Base-by-base conservation (phyloP, 2,888 invertebrate species). In the Drosophila monieri region DNA sequence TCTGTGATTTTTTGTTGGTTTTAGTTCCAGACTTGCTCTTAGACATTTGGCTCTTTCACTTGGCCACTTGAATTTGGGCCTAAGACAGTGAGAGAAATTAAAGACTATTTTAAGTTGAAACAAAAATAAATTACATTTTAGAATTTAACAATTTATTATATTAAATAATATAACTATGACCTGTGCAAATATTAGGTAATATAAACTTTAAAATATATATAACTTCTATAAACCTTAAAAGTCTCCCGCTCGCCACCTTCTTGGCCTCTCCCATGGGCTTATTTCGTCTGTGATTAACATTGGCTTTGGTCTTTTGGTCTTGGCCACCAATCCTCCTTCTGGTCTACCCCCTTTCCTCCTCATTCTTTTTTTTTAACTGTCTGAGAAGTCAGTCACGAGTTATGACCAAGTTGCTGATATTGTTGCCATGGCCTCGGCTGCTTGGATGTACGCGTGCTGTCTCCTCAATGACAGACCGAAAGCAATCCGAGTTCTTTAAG, bases 261-360 rank as follows among this genome's bases (percentile, higher is more conserved):
- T 32, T 10, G 6, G 6, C 10, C 57, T 12, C n/a, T 25, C 23
- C 41, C 25, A 43, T 41, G 18, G 59, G 55, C 65, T 65, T 80
- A 70, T 81, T 81, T 76, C 74, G 76, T 78, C 80, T 76, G 73
- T 78, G 80, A 80, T 77, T 83, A 80, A 85, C 78, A 73, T 81
- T 76, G 83, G 44, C 58, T 53, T 39, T 37, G 51, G 44, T 49
- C 56, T 44, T 6, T 15, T 51, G 44, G 54, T 30, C 58, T n/a
- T 51, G 51, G 51, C 27, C 14, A 9, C 14, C 6, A n/a, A n/a
- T 37, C 27, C 18, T 18, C 44, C 18, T 27, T 14, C 35, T 35
- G n/a, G 32, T 5, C 3, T 5, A 1, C 35, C 35, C 35, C n/a
- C 6, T n/a, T 35, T n/a, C 6, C n/a, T 6, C n/a, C 6, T n/a